Evolutionary conservation across 2,797 vertebrate genomes (phyloP), one percentile per base, ranked within the genome.

Genomic region (Acrossocheilus wenchowensis): DNA sequence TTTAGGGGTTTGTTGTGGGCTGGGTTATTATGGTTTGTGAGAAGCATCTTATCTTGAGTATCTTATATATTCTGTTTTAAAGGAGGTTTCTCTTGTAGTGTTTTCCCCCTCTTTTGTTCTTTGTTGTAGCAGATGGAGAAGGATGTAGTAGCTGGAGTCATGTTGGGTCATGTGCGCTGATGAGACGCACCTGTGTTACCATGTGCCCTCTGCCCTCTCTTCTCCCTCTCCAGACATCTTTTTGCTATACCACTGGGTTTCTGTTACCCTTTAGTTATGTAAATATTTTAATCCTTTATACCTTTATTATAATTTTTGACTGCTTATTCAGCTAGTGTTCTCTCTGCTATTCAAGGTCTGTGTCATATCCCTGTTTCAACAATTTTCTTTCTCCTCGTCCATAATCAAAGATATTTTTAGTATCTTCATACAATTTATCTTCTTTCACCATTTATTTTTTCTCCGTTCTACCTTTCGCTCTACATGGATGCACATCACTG

Each of bases 401-500:
- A 36, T 50, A 66, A 39, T 41, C 1, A 54, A 50, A 41, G 11
- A 75, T 7, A 73, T 9, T 62, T 66, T 82, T 87, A 81, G 43
- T 57, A 68, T 83, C 19, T 54, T 71, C 19, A 57, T 36, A 23
- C 60, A 77, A 12, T 83, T 78, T 83, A 43, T 74, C 52, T 50
- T 71, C 45, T 48, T 78, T 64, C 41, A 12, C 72, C 43, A 15
- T 39, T 68, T 71, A 23, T 26, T 54, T 68, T 36, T 68, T 41
- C 23, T 30, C 69, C 11, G n/a, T 72, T 68, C 57, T 80, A 41
- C 50, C 54, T 85, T 81, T 74, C 41, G 66, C 19, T 87, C n/a
- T 41, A 43, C 82, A 68, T 85, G 71, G 85, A 87, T 86, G 86
- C 83, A 86, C 87, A 71, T 66, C 69, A 62, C 85, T 87, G 83